Conservation (phyloP, 2,888 invertebrate genomes). For the Pyrochroa serraticornis region DNA sequence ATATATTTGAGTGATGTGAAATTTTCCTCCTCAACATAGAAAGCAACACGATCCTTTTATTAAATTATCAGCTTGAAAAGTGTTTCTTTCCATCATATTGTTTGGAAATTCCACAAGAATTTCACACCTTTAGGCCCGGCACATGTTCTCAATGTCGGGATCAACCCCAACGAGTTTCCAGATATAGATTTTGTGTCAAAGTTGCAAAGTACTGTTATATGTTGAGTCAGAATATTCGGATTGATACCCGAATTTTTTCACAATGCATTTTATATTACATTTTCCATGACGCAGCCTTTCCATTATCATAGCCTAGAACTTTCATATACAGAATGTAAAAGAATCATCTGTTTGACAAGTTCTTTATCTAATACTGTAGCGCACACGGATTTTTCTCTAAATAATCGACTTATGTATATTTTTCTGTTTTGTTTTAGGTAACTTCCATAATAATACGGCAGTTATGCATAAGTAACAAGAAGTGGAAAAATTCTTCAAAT, state of each 20-base stretch:
- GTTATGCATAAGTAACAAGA: constrained; percentile 32
- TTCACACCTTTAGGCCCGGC: constrained; percentile 3
- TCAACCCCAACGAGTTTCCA: constrained; percentile 33
- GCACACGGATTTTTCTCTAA: too few relatives aligned
- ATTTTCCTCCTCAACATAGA: constrained; percentile 3
- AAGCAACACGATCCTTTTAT: constrained; percentile 11
- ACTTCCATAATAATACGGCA: constrained; percentile 9
- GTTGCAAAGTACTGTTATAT: constrained; percentile 21
- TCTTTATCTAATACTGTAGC: constrained; percentile 1
- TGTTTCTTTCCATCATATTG: constrained; percentile 12
- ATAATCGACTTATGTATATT: neutral
- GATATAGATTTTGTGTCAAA: constrained; percentile 38
- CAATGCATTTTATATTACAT: constrained; percentile 13
- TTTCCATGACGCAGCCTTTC: neutral
- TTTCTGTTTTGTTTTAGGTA: constrained; percentile 32
- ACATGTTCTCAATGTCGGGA: constrained; percentile 19
- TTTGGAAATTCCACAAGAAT: constrained; percentile 5
- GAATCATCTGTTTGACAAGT: neutral
- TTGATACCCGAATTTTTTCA: constrained; percentile 15
- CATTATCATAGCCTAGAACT: neutral
- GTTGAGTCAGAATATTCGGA: constrained; percentile 17
- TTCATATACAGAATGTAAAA: neutral
- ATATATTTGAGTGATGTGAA: constrained; percentile 15
- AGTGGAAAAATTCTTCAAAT: constrained; percentile 33
- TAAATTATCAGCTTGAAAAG: constrained; percentile 5